Base-by-base conservation (phyloP, 2,888 invertebrate species). In the Stratiomys singularior region DNA sequence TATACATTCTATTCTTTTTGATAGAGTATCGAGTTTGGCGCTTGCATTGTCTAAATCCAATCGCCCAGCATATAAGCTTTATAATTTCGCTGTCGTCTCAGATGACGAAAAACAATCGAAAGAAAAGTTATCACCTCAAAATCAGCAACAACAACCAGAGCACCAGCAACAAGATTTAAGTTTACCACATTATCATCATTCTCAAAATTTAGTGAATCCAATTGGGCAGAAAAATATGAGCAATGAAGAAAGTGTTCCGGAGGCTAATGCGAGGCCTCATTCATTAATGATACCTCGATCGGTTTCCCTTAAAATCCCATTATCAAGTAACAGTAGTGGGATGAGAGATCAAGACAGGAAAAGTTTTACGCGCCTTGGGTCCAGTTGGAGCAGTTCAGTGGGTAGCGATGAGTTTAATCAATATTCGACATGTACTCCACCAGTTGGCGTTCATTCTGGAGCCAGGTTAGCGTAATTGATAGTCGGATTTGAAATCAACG, bases 61-160 rank as follows among this genome's bases (percentile, higher is more conserved):
- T 46, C 81, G 85, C 28, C 85, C 85, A 72, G 83, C 84, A 78
- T 58, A 86, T 84, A 79, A 86, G 85, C 69, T 60, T 5, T 76
- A 25, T 21, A 63, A 60, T 44, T 76, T 63, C 58, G 23, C 60
- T 37, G 21, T 56, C n/a, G 25, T 60, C 60, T 56, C 72, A n/a
- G 58, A 56, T 63, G 27, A 60, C 15, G 4, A 44, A 9, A 37
- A 63, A 4, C 44, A 52, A 9, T 52, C 18, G 25, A 23, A n/a
- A 21, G 60, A 60, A 25, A 18, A 23, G 46, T 23, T 1, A 15
- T 23, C 63, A 37, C 60, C 30, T 44, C 15, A 44, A 15, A 13
- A 76, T 13, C 9, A 37, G 11, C 23, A 23, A 5, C 18, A 30
- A 7, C 76, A 28, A 13, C 76, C 37, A 4, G 25, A 44, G 11